A percentile compares a stretch with the other conserved stretches of the same genome.
phyloP scores from a whole-genome alignment of 2,888 invertebrate genomes.

The Pachycephus smyrnensis region DNA sequence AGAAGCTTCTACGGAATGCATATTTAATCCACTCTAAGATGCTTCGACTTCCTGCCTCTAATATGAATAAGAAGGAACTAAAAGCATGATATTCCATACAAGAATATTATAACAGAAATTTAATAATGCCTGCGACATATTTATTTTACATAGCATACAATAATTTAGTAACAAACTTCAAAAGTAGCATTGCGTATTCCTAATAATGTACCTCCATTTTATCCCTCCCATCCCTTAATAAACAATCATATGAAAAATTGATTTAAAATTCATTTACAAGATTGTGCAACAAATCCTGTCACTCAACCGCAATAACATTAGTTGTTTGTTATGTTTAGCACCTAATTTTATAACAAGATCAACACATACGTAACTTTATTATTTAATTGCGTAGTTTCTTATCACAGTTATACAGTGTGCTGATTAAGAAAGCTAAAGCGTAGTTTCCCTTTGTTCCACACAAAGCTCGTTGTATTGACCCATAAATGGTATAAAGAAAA shows the following conservation, averaged over 20 bases:
- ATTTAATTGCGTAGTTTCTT: background rate
- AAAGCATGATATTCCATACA: background rate
- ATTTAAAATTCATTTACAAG: background rate
- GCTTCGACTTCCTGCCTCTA: background rate
- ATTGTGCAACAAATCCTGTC: background rate
- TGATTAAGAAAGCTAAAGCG: background rate
- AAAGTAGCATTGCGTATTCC: background rate
- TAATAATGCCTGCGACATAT: background rate
- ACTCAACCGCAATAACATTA: no score
- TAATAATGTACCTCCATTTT: background rate
- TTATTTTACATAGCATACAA: background rate
- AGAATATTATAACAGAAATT: background rate
- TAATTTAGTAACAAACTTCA: background rate
- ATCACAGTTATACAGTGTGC: background rate
- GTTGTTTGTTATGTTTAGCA: no score
- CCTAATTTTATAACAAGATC: no score
- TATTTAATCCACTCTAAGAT: background rate
- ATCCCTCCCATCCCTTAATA: background rate
- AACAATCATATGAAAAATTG: background rate
- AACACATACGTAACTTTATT: no score
- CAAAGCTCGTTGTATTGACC: background rate
- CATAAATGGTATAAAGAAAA: background rate
- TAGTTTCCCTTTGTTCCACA: background rate
- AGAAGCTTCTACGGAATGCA: background rate
- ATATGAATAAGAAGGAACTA: background rate